Percentiles rank a stretch among this genome's conserved stretches.
Evolutionary conservation across 1,140 invertebrate species (phyloP).

Genomic region (Trichogramma pretiosum): DNA sequence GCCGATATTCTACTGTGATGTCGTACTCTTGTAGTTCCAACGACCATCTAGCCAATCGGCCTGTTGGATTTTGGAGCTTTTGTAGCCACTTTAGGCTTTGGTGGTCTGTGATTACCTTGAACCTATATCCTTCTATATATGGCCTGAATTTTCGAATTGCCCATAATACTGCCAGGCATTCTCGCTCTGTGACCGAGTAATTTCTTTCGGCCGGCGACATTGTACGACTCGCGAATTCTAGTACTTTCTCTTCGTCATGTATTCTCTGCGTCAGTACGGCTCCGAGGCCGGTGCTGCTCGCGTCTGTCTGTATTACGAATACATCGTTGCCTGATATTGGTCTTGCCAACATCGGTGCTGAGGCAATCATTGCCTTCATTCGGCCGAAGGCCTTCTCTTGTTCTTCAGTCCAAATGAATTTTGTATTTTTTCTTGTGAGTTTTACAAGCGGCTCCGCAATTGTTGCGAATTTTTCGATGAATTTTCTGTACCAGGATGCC

Average conservation of each 20-base stretch:
- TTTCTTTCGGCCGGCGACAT: not conserved
- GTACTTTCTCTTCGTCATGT: not conserved
- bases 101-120: not conserved
- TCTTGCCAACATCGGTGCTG: not conserved
- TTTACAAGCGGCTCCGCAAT: constrained; percentile 11
- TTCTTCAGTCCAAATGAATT: not conserved
- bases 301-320: not conserved
- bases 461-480: constrained; percentile 12
- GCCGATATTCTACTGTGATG: constrained; percentile 24
- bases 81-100: too few species aligned
- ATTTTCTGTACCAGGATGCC: constrained; percentile 18
- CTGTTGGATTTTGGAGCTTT: not conserved
- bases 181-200: not conserved
- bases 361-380: not conserved
- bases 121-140: not conserved
- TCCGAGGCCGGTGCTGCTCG: not conserved
- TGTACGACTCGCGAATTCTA: not conserved
- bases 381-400: constrained; percentile 2
- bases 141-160: not conserved
- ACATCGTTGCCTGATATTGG: not conserved
- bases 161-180: not conserved
- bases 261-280: not conserved
- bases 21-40: constrained; percentile 24
- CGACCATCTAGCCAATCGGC: constrained; percentile 29
- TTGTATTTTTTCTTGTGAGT: not conserved